Base-by-base conservation (phyloP, 53 echinoderm and acorn worm genomes). In the Astropecten irregularis region DNA sequence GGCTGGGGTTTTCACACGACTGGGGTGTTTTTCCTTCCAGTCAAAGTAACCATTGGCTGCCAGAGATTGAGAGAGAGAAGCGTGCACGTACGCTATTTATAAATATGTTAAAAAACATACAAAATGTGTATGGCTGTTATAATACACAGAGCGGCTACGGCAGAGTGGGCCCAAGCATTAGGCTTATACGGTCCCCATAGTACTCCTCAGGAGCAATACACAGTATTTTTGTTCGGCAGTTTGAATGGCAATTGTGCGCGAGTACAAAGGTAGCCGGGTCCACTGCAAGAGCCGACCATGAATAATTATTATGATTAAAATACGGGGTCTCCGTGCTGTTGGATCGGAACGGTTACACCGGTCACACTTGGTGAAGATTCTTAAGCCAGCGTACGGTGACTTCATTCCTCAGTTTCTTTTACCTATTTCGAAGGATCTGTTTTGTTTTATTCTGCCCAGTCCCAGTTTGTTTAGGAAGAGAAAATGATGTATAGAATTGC, bases 271-370 rank as follows among this genome's bases (percentile, higher is more conserved):
- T 52, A 72, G 19, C 72, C 38, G 52, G 70, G 57, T 69, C 62
- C 53, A 40, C 74, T 52, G 76, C 44, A 40, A 85, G 67, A 35
- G 18, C 67, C 66, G 47, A 85, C 65, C 76, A 47, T 66, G 76
- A 65, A 76, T 74, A 74, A 85, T 66, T 85, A 50, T 85, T 64
- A 76, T 65, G 64, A 64, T 8, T 8, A 85, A 70, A 66, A 49
- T 68, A 68, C 61, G 44, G 29, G 37, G 79, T 39, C 46, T 33
- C 76, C 40, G 79, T 47, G 61, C 62, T 79, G 79, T 62, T 79
- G 59, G 44, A 19, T 62, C 23, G 42, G 19, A 10, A 47, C 63
- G 21, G 44, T 44, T 62, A n/a, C n/a, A 61, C 79, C 47, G n/a
- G 30, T 79, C 33, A 68, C 39, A 47, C 79, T 62, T 79, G 79